Conservation (phyloP, 2,888 invertebrate species). For the Dastarcus helophoroides region DNA sequence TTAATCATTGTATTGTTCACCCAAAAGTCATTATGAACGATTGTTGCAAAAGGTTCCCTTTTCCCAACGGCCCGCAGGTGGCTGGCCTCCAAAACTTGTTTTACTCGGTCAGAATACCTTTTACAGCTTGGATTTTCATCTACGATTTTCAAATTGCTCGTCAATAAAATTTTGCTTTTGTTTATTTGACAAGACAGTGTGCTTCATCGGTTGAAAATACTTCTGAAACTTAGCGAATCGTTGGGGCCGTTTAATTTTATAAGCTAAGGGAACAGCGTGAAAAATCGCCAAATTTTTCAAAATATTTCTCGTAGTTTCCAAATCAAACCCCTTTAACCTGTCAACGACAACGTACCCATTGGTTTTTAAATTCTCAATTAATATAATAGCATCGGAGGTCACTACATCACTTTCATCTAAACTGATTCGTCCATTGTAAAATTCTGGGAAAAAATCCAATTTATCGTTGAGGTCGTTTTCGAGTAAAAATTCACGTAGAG, state of each 20-base stretch:
- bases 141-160: no score
- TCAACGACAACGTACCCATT: slow-evolving; percentile 35
- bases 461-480: slow-evolving; percentile 32
- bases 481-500: slow-evolving; percentile 34
- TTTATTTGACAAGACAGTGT: no score
- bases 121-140: no score
- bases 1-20: no score
- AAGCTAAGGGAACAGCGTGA: slow-evolving; percentile 40
- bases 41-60: no score
- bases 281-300: slow-evolving; percentile 37
- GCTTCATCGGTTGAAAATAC: no score
- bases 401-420: slow-evolving; percentile 23
- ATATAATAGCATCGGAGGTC: slow-evolving; percentile 41
- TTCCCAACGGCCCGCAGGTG: no score
- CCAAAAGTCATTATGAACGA: no score
- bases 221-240: slow-evolving; percentile 25
- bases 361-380: slow-evolving; percentile 39
- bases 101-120: no score
- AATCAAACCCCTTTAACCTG: slow-evolving; percentile 35
- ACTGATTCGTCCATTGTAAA: slow-evolving; percentile 38
- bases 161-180: no score
- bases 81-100: no score
- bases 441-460: slow-evolving; percentile 36
- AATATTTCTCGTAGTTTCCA: slow-evolving; percentile 33
- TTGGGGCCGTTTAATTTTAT: slow-evolving; percentile 32